Evolutionary conservation across 2,797 vertebrate species (phyloP), one percentile per base, ranked within the genome.

Genomic region (Podargus strigoides): DNA sequence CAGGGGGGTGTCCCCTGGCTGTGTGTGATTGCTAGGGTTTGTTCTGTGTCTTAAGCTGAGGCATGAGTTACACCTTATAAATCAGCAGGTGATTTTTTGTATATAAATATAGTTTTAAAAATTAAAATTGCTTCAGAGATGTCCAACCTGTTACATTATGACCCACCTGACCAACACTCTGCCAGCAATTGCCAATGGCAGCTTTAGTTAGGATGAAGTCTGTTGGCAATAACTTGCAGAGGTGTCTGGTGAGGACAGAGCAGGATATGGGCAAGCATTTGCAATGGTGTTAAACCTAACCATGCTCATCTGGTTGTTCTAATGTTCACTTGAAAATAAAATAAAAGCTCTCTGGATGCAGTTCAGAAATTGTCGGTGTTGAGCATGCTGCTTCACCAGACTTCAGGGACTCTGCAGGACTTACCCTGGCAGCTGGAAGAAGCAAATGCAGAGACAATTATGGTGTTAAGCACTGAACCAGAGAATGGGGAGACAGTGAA

Each of bases 391-490:
- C 87, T 70, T 47, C 77, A 76, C 79, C 82, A 92, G 89, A 79
- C 89, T 93, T 63, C 81, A 60, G 95, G 89, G 83, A 92, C 83
- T 53, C 46, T 0, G 0, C 67, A 58, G 85, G 74, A 76, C 87
- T 77, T 70, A 44, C 46, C 24, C 77, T 88, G 93, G 87, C 95
- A 95, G 86, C 87, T 93, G 94, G 93, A 93, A 63, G 68, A 88
- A 90, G 93, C 80, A 81, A 95, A 86, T 73, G 64, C 88, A 87
- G 83, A 70, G 84, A 64, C 87, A 87, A 42, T 88, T 90, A 84
- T 5, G 67, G 89, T 78, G 67, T 75, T 94, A 95, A 96, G 89
- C 89, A 79, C 73, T 90, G 92, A 93, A 84, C 82, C 94, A 87
- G 89, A 89, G 89, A 94, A 60, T 8, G 5, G 49, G 85, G 77